A percentile compares a stretch with the other conserved stretches of the same genome.
These are phyloP conservation scores for Aleiodes leptofemur DNA, from an alignment of 2,888 invertebrate species.

Conservation along the genomic window DNA sequence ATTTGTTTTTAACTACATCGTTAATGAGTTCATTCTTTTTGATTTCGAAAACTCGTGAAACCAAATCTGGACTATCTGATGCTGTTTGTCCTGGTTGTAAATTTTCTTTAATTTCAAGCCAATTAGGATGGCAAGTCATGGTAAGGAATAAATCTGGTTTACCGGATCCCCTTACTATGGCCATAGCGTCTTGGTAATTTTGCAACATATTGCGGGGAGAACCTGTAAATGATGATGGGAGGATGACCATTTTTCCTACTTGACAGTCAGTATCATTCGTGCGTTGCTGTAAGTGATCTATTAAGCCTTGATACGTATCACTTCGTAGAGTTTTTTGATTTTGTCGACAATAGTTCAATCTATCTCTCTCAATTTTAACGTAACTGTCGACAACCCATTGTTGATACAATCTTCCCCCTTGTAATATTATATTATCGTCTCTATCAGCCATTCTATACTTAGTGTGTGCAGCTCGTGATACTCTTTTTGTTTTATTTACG, in stretches of 20 bases:
- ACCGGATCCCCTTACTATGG: too few species aligned
- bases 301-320: constrained; percentile 47
- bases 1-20: too few species aligned
- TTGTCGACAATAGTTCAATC: constrained; percentile 37
- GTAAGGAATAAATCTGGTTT: too few species aligned
- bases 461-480: constrained; percentile 4
- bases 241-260: constrained; percentile 49
- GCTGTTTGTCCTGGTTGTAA: too few species aligned
- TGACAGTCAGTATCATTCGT: constrained; percentile 33
- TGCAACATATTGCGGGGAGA: constrained; percentile 30
- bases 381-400: constrained; percentile 43
- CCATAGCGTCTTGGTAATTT: too few species aligned
- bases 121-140: too few species aligned
- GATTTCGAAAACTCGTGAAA: too few species aligned
- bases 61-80: too few species aligned
- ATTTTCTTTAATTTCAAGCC: too few species aligned
- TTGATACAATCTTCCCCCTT: constrained; percentile 26
- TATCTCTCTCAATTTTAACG: constrained; percentile 49
- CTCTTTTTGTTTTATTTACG: background rate
- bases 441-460: constrained; percentile 7
- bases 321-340: constrained; percentile 49
- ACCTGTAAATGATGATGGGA: constrained; percentile 54
- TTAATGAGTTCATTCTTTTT: too few species aligned
- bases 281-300: constrained; percentile 41
- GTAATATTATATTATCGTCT: background rate